Base-by-base conservation (phyloP, 2,797 vertebrate species). In the Muscicapa comitata region DNA sequence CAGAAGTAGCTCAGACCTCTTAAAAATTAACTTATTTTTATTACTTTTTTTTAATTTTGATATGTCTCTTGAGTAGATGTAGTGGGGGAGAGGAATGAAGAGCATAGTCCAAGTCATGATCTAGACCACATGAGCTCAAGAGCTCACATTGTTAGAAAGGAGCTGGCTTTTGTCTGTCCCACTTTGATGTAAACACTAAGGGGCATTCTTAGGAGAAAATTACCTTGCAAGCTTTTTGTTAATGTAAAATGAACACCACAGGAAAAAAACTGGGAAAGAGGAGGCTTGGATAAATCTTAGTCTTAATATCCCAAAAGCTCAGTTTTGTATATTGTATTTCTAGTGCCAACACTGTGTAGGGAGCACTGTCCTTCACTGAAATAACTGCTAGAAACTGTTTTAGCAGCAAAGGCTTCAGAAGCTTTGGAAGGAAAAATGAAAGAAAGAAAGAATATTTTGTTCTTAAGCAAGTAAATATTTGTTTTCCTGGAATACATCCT, bases 391-490 rank as follows among this genome's bases (percentile, higher is more conserved):
- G 48, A 63, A 63, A 67, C 54, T 57, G 23, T 53, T 94, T 37
- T 42, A 61, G 57, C 76, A 53, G 55, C 45, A 71, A 65, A 89
- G 47, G 18, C 38, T 80, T 85, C 21, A 9, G 63, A 77, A 63
- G 42, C 21, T 81, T 86, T 86, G 72, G 51, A 63, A 73, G 37
- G 66, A 58, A 57, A 90, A 78, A 66, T 68, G 51, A 76, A 73
- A 73, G 57, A 74, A 90, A 35, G 54, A 75, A 90, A 38, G 58
- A 75, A 82, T 47, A 20, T 62, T 48, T 63, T 78, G 43, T 90
- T 93, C 73, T 84, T 68, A 75, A 86, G 59, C 51, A 54, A 65
- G 84, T 83, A 75, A 94, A 72, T 90, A 59, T 47, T 90, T 82
- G 31, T 75, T 90, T 95, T 90, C 67, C 66, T 88, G 45, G 65